These are phyloP conservation scores for Acutogordius australiensis DNA, from an alignment of 2,888 invertebrate species.

Conservation along the genomic window DNA sequence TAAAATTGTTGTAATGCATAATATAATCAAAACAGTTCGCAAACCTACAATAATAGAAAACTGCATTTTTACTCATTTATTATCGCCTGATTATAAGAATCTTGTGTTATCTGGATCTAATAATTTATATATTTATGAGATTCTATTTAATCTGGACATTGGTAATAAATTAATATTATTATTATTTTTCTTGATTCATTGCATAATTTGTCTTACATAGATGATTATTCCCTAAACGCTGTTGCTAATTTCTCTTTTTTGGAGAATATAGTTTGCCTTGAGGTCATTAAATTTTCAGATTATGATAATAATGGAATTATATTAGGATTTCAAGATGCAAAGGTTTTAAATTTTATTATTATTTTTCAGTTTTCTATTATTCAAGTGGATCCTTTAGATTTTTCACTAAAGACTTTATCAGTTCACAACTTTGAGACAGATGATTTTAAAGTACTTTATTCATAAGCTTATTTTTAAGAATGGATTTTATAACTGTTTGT, in stretches of 20 bases:
- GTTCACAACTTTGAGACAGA: conserved; percentile 10
- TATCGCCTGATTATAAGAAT: background rate
- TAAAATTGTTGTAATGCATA: too few relatives aligned
- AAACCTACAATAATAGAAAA: background rate
- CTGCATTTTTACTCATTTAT: background rate
- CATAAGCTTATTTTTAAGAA: background rate
- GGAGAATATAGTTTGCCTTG: background rate
- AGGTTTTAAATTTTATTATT: background rate
- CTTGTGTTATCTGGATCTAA: background rate
- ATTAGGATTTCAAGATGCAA: conserved; percentile 8
- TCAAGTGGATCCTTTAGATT: background rate
- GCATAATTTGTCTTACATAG: background rate
- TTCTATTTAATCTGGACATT: background rate
- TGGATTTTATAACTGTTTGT: background rate
- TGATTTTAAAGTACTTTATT: conserved; percentile 3
- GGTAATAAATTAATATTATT: background rate
- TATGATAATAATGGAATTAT: background rate
- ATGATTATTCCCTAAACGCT: background rate
- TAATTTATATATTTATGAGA: background rate
- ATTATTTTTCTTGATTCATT: too few relatives aligned
- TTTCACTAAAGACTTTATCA: background rate
- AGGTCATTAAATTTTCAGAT: background rate
- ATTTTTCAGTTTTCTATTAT: conserved; percentile 9
- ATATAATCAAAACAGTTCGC: background rate
- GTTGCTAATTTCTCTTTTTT: background rate